These are phyloP conservation scores for Falco punctatus DNA, from an alignment of 2,113 vertebrate genomes.

Conservation along the genomic window DNA sequence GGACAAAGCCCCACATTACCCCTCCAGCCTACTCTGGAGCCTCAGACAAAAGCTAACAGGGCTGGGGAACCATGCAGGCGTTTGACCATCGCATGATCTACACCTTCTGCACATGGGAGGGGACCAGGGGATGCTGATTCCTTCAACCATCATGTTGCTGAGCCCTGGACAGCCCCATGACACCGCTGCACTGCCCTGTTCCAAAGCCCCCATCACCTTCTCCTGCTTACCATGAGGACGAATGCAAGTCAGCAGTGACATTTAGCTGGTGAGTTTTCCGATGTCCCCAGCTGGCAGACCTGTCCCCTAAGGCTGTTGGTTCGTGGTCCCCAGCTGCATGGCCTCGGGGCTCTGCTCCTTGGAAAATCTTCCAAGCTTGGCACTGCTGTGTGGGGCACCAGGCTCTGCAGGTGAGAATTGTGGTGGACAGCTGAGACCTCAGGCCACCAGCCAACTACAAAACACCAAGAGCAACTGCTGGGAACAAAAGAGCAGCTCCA, in stretches of 20 bases:
- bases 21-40: not conserved
- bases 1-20: not conserved
- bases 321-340: not conserved
- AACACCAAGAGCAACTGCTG: not conserved
- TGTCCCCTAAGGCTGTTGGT: not conserved
- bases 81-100: fast-evolving
- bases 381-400: fast-evolving
- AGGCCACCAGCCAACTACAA: not conserved
- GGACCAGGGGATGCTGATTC: not conserved
- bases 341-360: not conserved
- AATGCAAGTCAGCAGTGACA: not conserved
- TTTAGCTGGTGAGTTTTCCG: not conserved
- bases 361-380: not conserved
- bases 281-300: not conserved
- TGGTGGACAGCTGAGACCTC: not conserved
- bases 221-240: fast-evolving
- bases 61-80: not conserved
- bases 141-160: fast-evolving
- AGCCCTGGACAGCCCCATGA: not conserved
- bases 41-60: not conserved
- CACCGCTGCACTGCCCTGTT: fast-evolving
- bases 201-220: not conserved
- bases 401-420: not conserved
- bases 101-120: not conserved
- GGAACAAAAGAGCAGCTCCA: not conserved